Percentiles rank a stretch among this genome's conserved stretches.
Conservation (phyloP, 2,888 invertebrate species). For the Diploptera punctata region DNA sequence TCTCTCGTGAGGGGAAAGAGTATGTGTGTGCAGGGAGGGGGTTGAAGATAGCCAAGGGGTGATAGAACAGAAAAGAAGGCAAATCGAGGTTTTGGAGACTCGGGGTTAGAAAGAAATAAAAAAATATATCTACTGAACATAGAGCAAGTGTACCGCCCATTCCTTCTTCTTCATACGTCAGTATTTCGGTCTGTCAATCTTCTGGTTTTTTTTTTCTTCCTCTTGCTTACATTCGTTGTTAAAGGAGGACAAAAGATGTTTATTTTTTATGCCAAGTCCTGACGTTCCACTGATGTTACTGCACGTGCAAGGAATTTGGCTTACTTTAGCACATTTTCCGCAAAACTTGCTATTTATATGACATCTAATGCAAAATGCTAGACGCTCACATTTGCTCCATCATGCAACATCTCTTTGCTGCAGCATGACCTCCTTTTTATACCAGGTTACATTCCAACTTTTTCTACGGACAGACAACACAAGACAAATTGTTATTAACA, state of each 20-base stretch:
- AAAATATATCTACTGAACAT: slow-evolving; percentile 21
- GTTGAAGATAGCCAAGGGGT: slow-evolving; percentile 18
- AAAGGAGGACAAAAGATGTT: not conserved
- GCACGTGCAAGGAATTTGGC: not conserved
- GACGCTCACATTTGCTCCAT: too few relatives aligned
- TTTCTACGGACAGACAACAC: too few relatives aligned
- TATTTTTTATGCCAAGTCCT: not conserved
- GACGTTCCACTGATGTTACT: not conserved
- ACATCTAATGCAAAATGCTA: too few relatives aligned
- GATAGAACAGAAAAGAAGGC: slow-evolving; percentile 23
- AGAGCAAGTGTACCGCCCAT: slow-evolving; percentile 7
- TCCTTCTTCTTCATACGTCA: not conserved
- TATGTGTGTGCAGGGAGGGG: slow-evolving; percentile 2
- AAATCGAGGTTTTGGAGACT: slow-evolving; percentile 21
- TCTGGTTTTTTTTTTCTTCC: not conserved
- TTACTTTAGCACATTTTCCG: not conserved
- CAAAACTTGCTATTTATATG: too few relatives aligned
- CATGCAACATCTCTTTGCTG: too few relatives aligned
- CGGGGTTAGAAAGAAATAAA: not conserved
- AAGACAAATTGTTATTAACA: too few relatives aligned
- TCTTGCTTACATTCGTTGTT: not conserved
- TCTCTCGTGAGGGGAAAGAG: slow-evolving; percentile 6
- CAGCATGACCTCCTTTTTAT: too few relatives aligned
- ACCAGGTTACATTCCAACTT: too few relatives aligned
- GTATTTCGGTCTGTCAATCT: slow-evolving; percentile 6